Evolutionary conservation across 2,888 invertebrate genomes (phyloP).

Genomic region (Heterodera filipjevi): DNA sequence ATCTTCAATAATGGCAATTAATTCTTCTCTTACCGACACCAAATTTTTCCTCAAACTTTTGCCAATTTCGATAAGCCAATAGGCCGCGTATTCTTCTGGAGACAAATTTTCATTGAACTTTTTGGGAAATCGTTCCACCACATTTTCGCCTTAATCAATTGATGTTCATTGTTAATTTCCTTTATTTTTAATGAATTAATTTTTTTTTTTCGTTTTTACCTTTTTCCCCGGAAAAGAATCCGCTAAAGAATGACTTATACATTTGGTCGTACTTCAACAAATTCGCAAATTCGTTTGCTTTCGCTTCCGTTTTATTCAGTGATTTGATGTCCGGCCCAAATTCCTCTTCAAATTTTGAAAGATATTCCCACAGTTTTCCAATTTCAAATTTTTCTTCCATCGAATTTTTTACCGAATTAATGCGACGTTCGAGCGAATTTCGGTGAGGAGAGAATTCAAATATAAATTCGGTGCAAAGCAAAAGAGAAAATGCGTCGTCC

Average conservation of each 20-base stretch:
- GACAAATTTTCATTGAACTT: neutral
- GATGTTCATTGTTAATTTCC: too few relatives aligned
- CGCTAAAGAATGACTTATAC: neutral
- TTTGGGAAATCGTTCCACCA: neutral
- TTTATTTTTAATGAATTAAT: too few relatives aligned
- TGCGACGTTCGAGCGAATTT: neutral
- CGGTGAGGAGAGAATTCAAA: neutral
- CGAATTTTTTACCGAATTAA: neutral
- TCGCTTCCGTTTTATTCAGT: neutral
- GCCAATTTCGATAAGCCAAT: neutral
- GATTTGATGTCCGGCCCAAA: neutral
- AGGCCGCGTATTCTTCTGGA: neutral
- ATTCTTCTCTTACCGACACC: neutral
- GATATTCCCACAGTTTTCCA: neutral
- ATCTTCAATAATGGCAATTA: neutral
- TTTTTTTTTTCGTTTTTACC: neutral
- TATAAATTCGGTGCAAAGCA: neutral
- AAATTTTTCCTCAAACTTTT: neutral
- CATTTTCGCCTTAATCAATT: neutral
- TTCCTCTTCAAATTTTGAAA: constrained; percentile 9
- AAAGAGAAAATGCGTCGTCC: neutral
- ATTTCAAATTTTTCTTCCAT: neutral
- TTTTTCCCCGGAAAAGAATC: neutral
- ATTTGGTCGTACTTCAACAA: neutral
- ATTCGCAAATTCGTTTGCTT: neutral